Percentiles rank a stretch among this genome's conserved stretches.
phyloP scores from a whole-genome alignment of 64 coral and sea anemone species.

The Catalaphyllia jardinei region DNA sequence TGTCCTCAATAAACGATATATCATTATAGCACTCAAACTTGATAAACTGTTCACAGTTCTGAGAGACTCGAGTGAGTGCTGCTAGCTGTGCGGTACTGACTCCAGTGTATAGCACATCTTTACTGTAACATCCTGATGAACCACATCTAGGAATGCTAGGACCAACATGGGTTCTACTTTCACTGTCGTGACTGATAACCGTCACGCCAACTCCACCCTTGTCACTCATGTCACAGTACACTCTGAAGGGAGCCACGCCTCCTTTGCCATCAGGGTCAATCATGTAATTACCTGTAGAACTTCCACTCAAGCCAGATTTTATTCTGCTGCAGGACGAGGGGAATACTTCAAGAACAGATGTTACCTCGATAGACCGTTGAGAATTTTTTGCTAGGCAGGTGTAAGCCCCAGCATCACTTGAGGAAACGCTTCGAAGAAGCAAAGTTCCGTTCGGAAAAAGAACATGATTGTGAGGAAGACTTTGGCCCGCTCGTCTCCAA shows the following conservation, averaged over 20 bases:
- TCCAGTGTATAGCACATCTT: slow-evolving; percentile 21
- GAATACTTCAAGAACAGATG: neutral
- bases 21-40: slow-evolving; percentile 33
- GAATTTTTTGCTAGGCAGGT: neutral
- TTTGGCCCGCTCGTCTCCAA: neutral
- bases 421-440: neutral
- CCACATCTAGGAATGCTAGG: neutral
- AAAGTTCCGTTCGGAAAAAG: slow-evolving; percentile 18
- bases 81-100: neutral
- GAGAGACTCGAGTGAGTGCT: neutral
- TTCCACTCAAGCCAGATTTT: neutral
- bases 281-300: slow-evolving; percentile 1
- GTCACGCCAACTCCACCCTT: slow-evolving; percentile 43
- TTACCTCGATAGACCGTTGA: neutral
- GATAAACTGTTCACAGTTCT: slow-evolving; percentile 41
- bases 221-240: slow-evolving; percentile 51
- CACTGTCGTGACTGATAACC: slow-evolving; percentile 21
- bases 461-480: slow-evolving; percentile 1
- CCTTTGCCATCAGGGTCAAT: slow-evolving; percentile 34
- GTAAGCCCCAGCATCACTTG: neutral
- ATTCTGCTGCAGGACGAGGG: neutral
- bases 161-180: slow-evolving; percentile 5
- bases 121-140: neutral
- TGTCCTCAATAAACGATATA: neutral
- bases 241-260: slow-evolving; percentile 28